A percentile compares a stretch with the other conserved stretches of the same genome.
Conservation (phyloP, 2,113 vertebrate genomes). For the Eudyptes chrysolophus region DNA sequence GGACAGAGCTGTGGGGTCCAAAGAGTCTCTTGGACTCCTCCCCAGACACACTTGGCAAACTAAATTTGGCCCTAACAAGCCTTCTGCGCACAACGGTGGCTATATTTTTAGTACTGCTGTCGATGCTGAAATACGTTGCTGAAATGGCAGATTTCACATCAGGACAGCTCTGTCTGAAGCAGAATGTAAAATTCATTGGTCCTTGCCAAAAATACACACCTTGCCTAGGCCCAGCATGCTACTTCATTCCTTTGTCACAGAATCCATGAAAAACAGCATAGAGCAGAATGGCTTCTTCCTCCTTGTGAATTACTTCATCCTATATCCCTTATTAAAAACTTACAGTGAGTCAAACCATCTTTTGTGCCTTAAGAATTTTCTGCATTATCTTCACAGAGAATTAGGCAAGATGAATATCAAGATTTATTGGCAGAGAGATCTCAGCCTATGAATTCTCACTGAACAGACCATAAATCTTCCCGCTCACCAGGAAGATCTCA, state of each 20-base stretch:
- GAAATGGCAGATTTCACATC: not conserved
- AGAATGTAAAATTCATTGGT: not conserved
- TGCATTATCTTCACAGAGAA: not conserved
- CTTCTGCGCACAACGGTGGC: rapidly evolving
- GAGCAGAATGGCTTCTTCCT: not conserved
- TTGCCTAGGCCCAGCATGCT: not conserved
- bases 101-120: not conserved
- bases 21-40: not conserved
- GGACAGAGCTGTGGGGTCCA: not conserved
- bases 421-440: not conserved
- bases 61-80: not conserved
- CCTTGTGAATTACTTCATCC: not conserved
- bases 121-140: not conserved
- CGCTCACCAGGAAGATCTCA: not conserved
- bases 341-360: not conserved
- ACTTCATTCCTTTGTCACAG: not conserved
- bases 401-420: not conserved
- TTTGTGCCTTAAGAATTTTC: not conserved
- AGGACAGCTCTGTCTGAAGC: not conserved
- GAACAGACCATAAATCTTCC: not conserved
- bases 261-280: not conserved
- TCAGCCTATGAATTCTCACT: not conserved
- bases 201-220: not conserved
- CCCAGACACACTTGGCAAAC: not conserved
- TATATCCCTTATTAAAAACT: not conserved